phyloP scores from a whole-genome alignment of 1,140 invertebrate genomes.

The Lerema accius region DNA sequence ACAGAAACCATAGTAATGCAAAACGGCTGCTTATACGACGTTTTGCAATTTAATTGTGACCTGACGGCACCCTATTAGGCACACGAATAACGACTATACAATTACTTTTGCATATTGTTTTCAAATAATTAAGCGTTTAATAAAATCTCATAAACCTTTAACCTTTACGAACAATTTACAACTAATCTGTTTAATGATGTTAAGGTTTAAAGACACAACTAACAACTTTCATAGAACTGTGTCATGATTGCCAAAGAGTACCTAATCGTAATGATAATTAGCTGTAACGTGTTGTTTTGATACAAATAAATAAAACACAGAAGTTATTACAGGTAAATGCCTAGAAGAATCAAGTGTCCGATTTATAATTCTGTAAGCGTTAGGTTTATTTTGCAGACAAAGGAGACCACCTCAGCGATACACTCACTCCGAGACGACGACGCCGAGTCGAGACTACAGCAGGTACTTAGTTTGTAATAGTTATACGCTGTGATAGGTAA shows the following conservation, averaged over 20 bases:
- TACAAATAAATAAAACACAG: slow-evolving; percentile 15
- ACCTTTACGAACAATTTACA: not conserved
- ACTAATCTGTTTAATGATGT: not conserved
- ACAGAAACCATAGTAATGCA: slow-evolving; percentile 10
- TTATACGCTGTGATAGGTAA: not conserved
- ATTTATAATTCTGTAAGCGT: slow-evolving; percentile 30
- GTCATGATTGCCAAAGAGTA: not conserved
- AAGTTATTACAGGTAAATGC: slow-evolving; percentile 13
- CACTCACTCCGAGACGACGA: slow-evolving; percentile 16
- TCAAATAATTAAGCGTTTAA: not conserved
- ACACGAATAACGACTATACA: not conserved
- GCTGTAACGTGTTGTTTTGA: not conserved
- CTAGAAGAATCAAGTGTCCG: slow-evolving; percentile 8
- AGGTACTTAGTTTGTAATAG: slow-evolving; percentile 9
- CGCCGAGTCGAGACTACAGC: slow-evolving; percentile 7
- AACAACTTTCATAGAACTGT: not conserved
- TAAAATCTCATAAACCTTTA: slow-evolving; percentile 1
- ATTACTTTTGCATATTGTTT: not conserved
- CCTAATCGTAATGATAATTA: not conserved
- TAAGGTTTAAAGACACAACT: not conserved
- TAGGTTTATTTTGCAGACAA: slow-evolving; percentile 34
- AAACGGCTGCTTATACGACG: slow-evolving; percentile 1
- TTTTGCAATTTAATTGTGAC: slow-evolving; percentile 23
- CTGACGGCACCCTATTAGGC: not conserved
- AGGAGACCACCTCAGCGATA: slow-evolving; percentile 34